Percentiles rank a stretch among this genome's conserved stretches.
Evolutionary conservation across 2,888 invertebrate genomes (phyloP).

Genomic region (Drosophila paucipuncta): DNA sequence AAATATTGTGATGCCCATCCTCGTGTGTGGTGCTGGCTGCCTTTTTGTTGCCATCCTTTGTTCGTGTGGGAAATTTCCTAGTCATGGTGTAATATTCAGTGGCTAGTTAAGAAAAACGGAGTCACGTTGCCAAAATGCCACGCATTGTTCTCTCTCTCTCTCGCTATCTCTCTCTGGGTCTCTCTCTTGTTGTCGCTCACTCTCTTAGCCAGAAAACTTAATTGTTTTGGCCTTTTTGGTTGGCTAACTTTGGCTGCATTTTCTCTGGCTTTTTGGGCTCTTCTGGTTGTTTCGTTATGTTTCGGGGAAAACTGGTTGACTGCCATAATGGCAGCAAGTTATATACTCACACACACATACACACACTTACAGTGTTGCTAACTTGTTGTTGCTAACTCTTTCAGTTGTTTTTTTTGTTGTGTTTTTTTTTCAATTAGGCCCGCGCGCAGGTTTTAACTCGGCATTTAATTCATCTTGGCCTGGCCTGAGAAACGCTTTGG

Average conservation of each 20-base stretch:
- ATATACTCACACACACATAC: conserved; percentile 26
- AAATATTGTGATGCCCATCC: conserved; percentile 66
- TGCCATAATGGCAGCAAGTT: conserved; percentile 76
- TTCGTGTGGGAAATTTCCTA: conserved; percentile 58
- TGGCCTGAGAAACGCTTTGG: conserved; percentile 85
- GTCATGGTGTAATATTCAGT: conserved; percentile 57
- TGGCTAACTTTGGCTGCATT: conserved; percentile 64
- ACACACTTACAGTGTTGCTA: conserved; percentile 41
- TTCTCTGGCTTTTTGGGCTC: conserved; percentile 47
- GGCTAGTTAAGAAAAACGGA: conserved; percentile 48
- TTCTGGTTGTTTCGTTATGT: conserved; percentile 71
- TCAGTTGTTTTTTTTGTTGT: conserved; percentile 25
- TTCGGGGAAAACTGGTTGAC: conserved; percentile 80
- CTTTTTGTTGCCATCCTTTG: conserved; percentile 11
- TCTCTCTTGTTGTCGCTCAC: not conserved
- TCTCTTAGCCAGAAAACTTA: conserved; percentile 70
- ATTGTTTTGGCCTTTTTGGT: conserved; percentile 81
- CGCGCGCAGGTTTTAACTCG: conserved; percentile 75
- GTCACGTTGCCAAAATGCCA: conserved; percentile 51
- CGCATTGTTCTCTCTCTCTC: not conserved
- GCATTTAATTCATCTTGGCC: conserved; percentile 80
- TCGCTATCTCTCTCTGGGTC: not conserved
- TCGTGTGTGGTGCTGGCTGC: conserved; percentile 54
- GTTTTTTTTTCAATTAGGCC: conserved; percentile 74
- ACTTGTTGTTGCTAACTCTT: conserved; percentile 62